Base-by-base conservation (phyloP, 2,888 invertebrate genomes). In the Glaucopsyche alexis region DNA sequence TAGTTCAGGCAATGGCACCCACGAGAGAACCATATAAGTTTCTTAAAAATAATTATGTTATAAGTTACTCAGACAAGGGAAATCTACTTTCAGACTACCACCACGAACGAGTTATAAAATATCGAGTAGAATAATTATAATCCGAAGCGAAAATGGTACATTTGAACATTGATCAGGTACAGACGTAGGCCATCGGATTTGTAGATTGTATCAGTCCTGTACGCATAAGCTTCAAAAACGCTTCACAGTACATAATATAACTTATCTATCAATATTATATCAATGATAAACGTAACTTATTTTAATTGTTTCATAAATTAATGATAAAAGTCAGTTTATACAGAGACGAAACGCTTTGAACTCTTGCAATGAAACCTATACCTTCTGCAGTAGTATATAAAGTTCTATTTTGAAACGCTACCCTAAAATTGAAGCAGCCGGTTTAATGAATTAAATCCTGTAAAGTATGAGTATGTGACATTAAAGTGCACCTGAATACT, bases 21-120 rank as follows among this genome's bases (percentile, higher is more conserved):
- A n/a, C n/a, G n/a, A n/a, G n/a, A n/a, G n/a, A n/a, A n/a, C n/a
- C n/a, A n/a, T n/a, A n/a, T n/a, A n/a, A n/a, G n/a, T n/a, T n/a
- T n/a, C n/a, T n/a, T n/a, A n/a, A 9, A 47, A 47, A 2, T 60
- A 8, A n/a, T 42, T n/a, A 19, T 45, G 11, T 16, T 45, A 67
- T 19, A 47, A 67, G 47, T 19, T 69, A 49, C 29, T 69, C 13
- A 69, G 69, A 29, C 29, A 16, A 29, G 7, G 69, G 47, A 69
- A 69, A 80, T 91, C 91, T 92, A 90, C 89, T 92, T 92, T 91
- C 92, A 92, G 91, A 91, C 84, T 83, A 86, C 85, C 84, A 83
- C 87, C 82, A 85, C 87, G 87, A 86, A 85, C 81, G 87, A 87
- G 85, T 85, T 84, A 82, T 83, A 82, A 86, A 83, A 83, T 83